Base-by-base conservation (phyloP, 1,140 invertebrate genomes). In the Drosophila guanche region DNA sequence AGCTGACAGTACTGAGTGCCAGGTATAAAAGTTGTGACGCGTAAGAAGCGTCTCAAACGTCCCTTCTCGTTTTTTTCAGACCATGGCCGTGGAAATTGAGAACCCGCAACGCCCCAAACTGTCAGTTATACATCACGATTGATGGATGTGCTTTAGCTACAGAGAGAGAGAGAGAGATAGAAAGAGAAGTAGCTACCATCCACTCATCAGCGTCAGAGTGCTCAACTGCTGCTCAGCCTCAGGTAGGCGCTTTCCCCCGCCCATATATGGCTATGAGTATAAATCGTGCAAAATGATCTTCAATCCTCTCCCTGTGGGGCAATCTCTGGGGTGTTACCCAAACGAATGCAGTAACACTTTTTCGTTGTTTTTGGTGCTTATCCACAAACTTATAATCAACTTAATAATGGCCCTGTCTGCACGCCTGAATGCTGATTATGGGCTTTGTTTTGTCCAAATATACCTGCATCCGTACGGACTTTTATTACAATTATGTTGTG, bases 61-160 rank as follows among this genome's bases (percentile, higher is more conserved):
- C n/a, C n/a, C n/a, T n/a, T n/a, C n/a, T n/a, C n/a, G n/a, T n/a
- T n/a, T 40, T 23, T 42, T 43, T n/a, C 41, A 7, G 23, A 40
- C 37, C 33, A 37, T 75, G 76, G 47, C 76, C 76, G 59, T 79
- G 66, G 66, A 71, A 74, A 61, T 46, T 33, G 48, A 78, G 79
- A 77, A 67, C 68, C 63, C 76, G 75, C 45, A 79, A 85, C 76
- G 80, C 66, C 72, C 53, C 47, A 60, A 69, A 55, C 76, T 79
- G 80, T 80, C 80, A 80, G 81, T 84, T 84, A 54, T 76, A 57
- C 66, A 79, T 84, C 79, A 85, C 76, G 79, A 75, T 75, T 85
- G 70, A 69, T 69, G 66, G 66, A 69, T 68, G 51, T 68, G 42
- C 48, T 16, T 20, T 7, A 50, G 22, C 27, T 8, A 23, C 52